Conservation (phyloP, 1,140 invertebrate genomes). For the Paralvinella palmiformis region DNA sequence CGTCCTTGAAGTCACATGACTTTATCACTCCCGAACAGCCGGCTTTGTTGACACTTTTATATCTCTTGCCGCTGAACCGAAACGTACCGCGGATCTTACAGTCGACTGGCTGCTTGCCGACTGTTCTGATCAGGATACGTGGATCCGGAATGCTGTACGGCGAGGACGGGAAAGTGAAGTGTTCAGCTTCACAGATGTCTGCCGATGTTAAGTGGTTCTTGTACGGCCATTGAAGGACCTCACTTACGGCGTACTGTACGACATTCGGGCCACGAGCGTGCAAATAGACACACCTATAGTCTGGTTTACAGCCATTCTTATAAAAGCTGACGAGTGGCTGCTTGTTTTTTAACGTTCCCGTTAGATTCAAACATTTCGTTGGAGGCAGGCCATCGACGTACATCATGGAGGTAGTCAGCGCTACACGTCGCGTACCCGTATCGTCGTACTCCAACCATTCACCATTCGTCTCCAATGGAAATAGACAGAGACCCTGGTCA, state of each 20-base stretch:
- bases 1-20: too few species aligned
- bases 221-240: constrained; percentile 7
- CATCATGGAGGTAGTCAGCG: background rate
- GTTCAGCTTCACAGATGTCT: constrained; percentile 4
- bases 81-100: too few species aligned
- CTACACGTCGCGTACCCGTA: background rate
- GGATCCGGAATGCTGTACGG: constrained; percentile 6
- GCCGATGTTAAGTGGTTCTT: background rate
- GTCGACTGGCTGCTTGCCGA: too few species aligned
- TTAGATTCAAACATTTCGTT: background rate
- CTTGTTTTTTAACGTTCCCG: constrained; percentile 3
- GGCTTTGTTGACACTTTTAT: too few species aligned
- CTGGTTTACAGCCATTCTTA: constrained; percentile 10
- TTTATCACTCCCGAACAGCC: too few species aligned
- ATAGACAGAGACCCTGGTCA: background rate
- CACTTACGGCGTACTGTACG: constrained; percentile 1
- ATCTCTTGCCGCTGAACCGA: too few species aligned
- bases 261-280: background rate
- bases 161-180: background rate
- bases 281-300: constrained; percentile 9
- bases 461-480: background rate
- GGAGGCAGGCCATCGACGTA: background rate
- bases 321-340: background rate
- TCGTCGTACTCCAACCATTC: background rate
- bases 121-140: too few species aligned